These are phyloP conservation scores for Hyla sarda DNA, from an alignment of 2,113 vertebrate genomes.

Conservation along the genomic window DNA sequence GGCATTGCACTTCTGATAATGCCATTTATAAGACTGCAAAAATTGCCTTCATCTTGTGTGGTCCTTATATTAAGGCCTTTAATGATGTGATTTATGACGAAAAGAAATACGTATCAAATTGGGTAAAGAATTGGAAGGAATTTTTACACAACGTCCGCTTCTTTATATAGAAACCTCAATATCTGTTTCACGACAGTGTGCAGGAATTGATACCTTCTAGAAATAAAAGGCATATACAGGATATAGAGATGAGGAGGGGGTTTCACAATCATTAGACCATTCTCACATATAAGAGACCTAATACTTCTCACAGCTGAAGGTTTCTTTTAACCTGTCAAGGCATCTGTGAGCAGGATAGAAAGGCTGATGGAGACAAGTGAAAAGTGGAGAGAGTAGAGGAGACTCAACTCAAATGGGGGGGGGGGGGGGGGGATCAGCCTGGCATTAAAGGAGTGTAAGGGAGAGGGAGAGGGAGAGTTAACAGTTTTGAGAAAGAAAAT, in stretches of 20 bases:
- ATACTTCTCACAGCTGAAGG: neutral
- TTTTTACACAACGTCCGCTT: neutral
- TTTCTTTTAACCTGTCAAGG: neutral
- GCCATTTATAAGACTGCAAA: constrained; percentile 9
- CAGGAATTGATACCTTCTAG: neutral
- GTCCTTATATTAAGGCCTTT: constrained; percentile 21
- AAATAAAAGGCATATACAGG: neutral
- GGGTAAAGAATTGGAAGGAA: neutral
- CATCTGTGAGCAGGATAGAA: neutral
- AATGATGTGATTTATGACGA: constrained; percentile 40
- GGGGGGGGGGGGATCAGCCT: too few species aligned
- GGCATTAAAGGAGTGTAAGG: too few species aligned
- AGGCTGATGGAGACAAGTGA: too few species aligned
- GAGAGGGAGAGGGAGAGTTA: too few species aligned
- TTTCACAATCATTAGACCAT: neutral
- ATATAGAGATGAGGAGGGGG: neutral
- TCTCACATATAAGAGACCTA: neutral
- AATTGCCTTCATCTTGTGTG: constrained; percentile 10
- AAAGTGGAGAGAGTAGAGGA: too few species aligned
- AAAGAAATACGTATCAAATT: neutral
- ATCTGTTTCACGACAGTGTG: neutral
- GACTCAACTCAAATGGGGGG: too few species aligned
- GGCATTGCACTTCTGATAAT: constrained; percentile 17
- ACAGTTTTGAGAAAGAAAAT: too few species aligned
- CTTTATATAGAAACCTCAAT: neutral